A percentile compares a stretch with the other conserved stretches of the same genome.
Conservation (phyloP, 1,140 invertebrate genomes). For the Parasteatoda tepidariorum region DNA sequence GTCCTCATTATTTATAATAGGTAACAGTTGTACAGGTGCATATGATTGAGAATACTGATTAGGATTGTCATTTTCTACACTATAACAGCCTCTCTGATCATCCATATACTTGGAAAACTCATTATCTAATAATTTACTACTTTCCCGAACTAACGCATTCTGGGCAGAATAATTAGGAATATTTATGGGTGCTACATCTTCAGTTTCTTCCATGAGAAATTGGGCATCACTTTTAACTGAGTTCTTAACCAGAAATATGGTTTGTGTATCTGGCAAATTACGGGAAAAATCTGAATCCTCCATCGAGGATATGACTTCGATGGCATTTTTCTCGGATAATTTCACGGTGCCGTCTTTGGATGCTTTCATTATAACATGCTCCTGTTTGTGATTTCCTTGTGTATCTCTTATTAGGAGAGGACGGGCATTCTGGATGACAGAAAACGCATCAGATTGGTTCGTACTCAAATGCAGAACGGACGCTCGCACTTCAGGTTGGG, state of each 20-base stretch:
- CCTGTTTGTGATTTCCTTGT: conserved; percentile 35
- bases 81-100: not conserved
- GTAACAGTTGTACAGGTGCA: conserved; percentile 61
- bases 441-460: conserved; percentile 37
- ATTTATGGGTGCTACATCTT: conserved; percentile 18
- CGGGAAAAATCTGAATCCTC: not conserved
- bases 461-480: conserved; percentile 55
- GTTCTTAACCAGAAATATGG: conserved; percentile 35
- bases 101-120: conserved; percentile 34
- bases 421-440: conserved; percentile 28
- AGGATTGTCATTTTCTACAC: conserved; percentile 21
- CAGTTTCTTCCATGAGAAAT: conserved; percentile 9
- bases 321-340: conserved; percentile 15
- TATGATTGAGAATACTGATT: conserved; percentile 17
- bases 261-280: conserved; percentile 12
- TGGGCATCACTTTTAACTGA: conserved; percentile 9
- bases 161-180: conserved; percentile 13
- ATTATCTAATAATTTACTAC: not conserved
- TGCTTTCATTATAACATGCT: conserved; percentile 54
- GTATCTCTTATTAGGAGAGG: not conserved
- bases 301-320: not conserved
- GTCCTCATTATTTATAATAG: conserved; percentile 45
- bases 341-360: conserved; percentile 46
- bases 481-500: conserved; percentile 47
- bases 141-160: conserved; percentile 16